These are phyloP conservation scores for Papilio dardanus DNA, from an alignment of 1,140 invertebrate species.

Conservation along the genomic window DNA sequence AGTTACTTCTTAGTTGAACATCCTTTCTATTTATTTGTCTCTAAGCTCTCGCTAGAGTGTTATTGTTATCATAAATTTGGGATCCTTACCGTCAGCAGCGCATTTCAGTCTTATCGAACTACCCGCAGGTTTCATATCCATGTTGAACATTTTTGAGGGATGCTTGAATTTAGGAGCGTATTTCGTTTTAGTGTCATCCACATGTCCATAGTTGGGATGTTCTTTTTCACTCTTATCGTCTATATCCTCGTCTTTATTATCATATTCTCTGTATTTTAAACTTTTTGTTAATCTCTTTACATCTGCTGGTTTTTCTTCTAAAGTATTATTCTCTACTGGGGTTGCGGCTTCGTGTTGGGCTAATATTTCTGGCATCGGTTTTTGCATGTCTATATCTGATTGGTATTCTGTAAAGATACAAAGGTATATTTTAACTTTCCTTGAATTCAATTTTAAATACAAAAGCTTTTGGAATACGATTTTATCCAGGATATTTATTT, in stretches of 20 bases:
- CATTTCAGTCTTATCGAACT: slow-evolving; percentile 75
- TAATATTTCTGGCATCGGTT: slow-evolving; percentile 58
- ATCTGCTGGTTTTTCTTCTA: slow-evolving; percentile 64
- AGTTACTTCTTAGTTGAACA: too few species aligned
- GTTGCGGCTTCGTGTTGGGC: slow-evolving; percentile 61
- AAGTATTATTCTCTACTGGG: slow-evolving; percentile 64
- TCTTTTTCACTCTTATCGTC: slow-evolving; percentile 73
- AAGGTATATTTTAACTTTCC: slow-evolving; percentile 13
- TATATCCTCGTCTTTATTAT: slow-evolving; percentile 66
- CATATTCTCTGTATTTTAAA: slow-evolving; percentile 58
- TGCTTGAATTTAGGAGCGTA: slow-evolving; percentile 76
- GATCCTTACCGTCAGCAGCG: slow-evolving; percentile 72
- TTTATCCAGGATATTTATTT: slow-evolving; percentile 8
- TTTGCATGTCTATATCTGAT: slow-evolving; percentile 63
- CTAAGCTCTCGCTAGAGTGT: too few species aligned
- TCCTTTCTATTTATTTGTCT: too few species aligned
- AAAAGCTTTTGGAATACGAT: neutral
- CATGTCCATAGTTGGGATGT: slow-evolving; percentile 65
- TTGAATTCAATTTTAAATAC: neutral
- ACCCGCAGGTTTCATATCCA: slow-evolving; percentile 79
- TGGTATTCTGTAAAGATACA: slow-evolving; percentile 69
- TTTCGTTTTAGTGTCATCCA: slow-evolving; percentile 66
- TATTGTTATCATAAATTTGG: neutral
- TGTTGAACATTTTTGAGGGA: slow-evolving; percentile 69
- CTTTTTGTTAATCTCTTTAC: slow-evolving; percentile 49